Base-by-base conservation (phyloP, 2,113 vertebrate genomes). In the Cynoglossus semilaevis region DNA sequence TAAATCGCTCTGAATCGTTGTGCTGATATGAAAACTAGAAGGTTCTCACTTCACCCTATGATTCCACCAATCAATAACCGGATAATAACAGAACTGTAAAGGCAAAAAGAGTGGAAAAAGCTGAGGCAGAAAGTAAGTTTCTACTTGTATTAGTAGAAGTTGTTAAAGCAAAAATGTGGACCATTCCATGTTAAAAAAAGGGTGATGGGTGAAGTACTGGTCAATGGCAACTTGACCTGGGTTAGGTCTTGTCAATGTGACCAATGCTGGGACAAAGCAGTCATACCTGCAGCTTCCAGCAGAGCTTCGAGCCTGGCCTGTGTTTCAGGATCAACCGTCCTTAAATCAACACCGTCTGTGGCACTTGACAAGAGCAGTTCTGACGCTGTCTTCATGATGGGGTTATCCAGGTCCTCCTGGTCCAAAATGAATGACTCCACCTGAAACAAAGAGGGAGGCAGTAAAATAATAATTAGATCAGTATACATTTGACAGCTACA, bases 351-450 rank as follows among this genome's bases (percentile, higher is more conserved):
- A 69, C 95, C 96, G 74, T 98, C 96, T 84, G 95, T 93, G 69
- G 95, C 94, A 49, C 93, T 96, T 44, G 97, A 95, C 74, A 99
- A 89, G 81, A 98, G 95, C 74, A 98, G 88, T 88, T 98, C 96
- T 70, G 96, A 99, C 0, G 96, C 96, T 1, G 96, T 98, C 92
- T 98, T 98, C 83, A 99, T 94, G 70, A 99, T 96, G 63, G 96
- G 95, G 89, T 97, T 98, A 91, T 99, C 96, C 84, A 99, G 89
- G 89, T 98, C 96, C 85, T 99, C 97, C 93, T 98, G 97, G 90
- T 99, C 97, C 92, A 99, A 88, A 88, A 99, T 98, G 87, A 99
- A 99, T 22, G 97, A 99, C 87, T 98, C 97, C 64, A 99, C 96
- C 97, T 98, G 38, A 7, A 17, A 56, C 8, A 53, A 3, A 67